Evolutionary conservation across 2,888 invertebrate genomes (phyloP), one percentile per base, ranked within the genome.

Genomic region (Linnaemya tessellans): DNA sequence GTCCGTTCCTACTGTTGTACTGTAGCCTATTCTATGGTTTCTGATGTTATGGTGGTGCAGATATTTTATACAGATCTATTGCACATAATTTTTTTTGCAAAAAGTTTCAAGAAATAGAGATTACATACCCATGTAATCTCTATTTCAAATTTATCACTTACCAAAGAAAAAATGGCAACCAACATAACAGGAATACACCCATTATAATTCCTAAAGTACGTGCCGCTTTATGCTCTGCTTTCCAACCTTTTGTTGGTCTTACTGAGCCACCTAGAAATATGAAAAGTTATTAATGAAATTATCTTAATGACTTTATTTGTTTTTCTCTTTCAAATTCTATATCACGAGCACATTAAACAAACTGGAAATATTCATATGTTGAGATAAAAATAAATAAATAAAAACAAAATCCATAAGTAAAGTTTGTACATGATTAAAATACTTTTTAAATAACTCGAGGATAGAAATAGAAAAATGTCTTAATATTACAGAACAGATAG

Each of bases 111-210:
- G n/a, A n/a, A n/a, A n/a, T n/a, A n/a, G n/a, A n/a, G n/a, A n/a
- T n/a, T n/a, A n/a, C n/a, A n/a, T n/a, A n/a, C n/a, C n/a, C n/a
- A n/a, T n/a, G n/a, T n/a, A n/a, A n/a, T n/a, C n/a, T n/a, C n/a
- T n/a, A n/a, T n/a, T n/a, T n/a, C n/a, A n/a, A n/a, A n/a, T n/a
- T n/a, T n/a, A n/a, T n/a, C n/a, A 93, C 95, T 95, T 94, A 98
- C 98, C 98, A 98, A 56, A 97, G 94, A 94, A 98, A 98, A 94
- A 98, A 98, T 71, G 98, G 98, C 89, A 98, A 94, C 98, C 98
- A 98, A 92, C 98, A 98, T 80, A 98, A 93, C 88, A 98, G 94
- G 93, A 98, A 98, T 38, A 97, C 98, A 49, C 98, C 98, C 95
- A 99, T 98, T 88, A 99, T 98, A 90, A 98, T 98, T 88, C 98